phyloP scores from a whole-genome alignment of 1,140 invertebrate genomes.

The Chironomus striatipennis region DNA sequence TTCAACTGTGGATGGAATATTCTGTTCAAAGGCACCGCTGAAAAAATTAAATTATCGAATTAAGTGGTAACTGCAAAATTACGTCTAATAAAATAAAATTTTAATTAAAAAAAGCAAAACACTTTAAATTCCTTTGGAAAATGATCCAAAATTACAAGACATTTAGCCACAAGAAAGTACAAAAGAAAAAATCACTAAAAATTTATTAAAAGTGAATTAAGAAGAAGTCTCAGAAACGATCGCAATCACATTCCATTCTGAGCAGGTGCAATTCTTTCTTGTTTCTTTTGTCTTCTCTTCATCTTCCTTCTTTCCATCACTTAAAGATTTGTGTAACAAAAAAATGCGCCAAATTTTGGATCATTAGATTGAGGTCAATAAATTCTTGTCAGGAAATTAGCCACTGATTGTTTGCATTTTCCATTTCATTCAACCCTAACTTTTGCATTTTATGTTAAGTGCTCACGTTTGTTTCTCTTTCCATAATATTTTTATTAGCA shows the following conservation, averaged over 20 bases:
- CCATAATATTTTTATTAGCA: background rate
- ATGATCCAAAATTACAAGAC: too few relatives aligned
- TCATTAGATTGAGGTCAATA: background rate
- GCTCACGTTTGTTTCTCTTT: background rate
- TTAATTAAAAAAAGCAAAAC: too few relatives aligned
- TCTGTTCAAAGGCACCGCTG: conserved; percentile 52
- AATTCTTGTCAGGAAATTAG: background rate
- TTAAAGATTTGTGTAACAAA: background rate
- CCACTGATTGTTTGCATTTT: background rate
- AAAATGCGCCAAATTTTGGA: background rate
- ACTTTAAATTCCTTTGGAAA: too few relatives aligned
- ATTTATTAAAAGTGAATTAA: background rate
- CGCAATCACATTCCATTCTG: background rate
- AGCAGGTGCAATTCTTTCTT: conserved; percentile 14
- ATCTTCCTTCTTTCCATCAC: background rate
- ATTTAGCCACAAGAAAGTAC: too few relatives aligned
- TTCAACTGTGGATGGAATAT: conserved; percentile 58
- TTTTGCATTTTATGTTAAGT: background rate
- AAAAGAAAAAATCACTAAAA: too few relatives aligned
- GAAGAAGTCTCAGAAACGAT: background rate
- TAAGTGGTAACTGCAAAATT: conserved; percentile 43
- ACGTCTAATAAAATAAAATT: too few relatives aligned
- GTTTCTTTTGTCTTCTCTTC: background rate
- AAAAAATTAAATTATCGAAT: conserved; percentile 49
- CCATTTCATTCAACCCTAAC: too few relatives aligned